Evolutionary conservation across 1,140 invertebrate genomes (phyloP), one percentile per base, ranked within the genome.

Genomic region (Thaumetopoea pityocampa): DNA sequence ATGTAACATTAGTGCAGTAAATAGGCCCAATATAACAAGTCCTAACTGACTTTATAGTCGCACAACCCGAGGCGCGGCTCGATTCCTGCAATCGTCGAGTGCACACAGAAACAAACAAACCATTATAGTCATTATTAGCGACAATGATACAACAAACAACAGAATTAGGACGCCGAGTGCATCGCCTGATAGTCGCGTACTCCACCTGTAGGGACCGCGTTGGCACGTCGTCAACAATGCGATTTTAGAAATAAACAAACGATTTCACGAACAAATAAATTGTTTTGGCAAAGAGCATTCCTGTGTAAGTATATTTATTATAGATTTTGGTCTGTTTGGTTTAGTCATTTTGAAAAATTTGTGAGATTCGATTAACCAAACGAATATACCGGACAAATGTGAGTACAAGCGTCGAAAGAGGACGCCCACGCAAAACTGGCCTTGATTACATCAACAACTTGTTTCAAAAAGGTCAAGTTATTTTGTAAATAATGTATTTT

Each of bases 181-280:
- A 59, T 51, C 38, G 55, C 15, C 51, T 51, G 51, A 54, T 59
- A 58, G 46, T 41, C 41, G 23, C 30, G 20, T 32, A 36, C 8
- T 8, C 8, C 29, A 22, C 15, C 42, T 34, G 17, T 46, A 37
- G 24, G 23, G 41, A 41, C 32, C 20, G 18, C n/a, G 20, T 51
- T 55, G 51, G 51, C 46, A 55, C 14, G 11, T 7, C 35, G 36
- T 42, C 46, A 53, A 53, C 24, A 33, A 38, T 55, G 27, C 28
- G 28, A 42, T 46, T 46, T 36, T 20, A 43, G 30, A 46, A 34
- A 41, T 50, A 50, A 36, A 41, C 32, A 34, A 38, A 51, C 28
- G 40, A 44, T 44, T 42, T 50, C 33, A 30, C 11, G 14, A 22
- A 15, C 30, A 34, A 23, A 41, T 34, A 15, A 47, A 32, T 36